These are phyloP conservation scores for Morphnarchus princeps DNA, from an alignment of 2,113 vertebrate genomes.

Conservation along the genomic window DNA sequence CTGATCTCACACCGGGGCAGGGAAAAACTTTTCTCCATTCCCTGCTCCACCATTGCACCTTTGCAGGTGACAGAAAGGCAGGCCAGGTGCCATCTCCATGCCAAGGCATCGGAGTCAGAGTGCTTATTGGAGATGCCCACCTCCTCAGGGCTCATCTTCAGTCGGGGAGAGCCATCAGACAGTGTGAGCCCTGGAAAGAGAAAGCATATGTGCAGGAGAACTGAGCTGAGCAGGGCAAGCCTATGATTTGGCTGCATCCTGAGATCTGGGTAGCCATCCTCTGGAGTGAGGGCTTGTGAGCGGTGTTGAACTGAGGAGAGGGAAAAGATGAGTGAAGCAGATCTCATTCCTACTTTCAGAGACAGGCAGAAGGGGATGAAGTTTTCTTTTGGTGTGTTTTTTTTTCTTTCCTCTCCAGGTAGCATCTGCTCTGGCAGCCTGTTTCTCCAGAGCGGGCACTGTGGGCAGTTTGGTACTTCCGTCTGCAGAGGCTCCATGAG, in stretches of 20 bases:
- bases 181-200: not conserved
- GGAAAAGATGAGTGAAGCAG: not conserved
- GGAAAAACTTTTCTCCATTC: not conserved
- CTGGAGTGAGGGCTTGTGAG: not conserved
- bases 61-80: not conserved
- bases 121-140: not conserved
- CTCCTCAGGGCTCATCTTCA: not conserved
- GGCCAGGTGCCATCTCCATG: not conserved
- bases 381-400: not conserved
- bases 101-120: not conserved
- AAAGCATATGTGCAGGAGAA: not conserved
- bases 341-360: not conserved
- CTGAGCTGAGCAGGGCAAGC: not conserved
- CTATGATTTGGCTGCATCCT: not conserved
- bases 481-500: not conserved
- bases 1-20: not conserved
- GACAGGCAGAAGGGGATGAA: not conserved
- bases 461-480: not conserved
- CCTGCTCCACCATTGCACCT: not conserved
- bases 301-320: not conserved
- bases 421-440: not conserved
- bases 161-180: not conserved
- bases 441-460: not conserved
- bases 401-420: fast-evolving
- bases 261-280: not conserved